Percentiles rank a stretch among this genome's conserved stretches.
Evolutionary conservation across 2,888 invertebrate species (phyloP).

Genomic region (Drosophila seclusa): DNA sequence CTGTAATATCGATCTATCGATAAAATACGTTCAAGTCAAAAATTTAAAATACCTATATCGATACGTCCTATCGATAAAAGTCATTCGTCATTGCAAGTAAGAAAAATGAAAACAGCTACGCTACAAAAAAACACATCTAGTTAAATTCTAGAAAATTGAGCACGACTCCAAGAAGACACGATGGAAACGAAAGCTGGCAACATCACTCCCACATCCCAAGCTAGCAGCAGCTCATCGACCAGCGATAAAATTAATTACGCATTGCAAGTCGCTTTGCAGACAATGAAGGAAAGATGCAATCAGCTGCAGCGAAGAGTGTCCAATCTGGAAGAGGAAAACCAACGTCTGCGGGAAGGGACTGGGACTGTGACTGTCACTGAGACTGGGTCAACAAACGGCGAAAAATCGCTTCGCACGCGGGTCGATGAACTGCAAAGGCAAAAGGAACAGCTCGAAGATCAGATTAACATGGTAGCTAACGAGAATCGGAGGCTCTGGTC

Average conservation of each 20-base stretch:
- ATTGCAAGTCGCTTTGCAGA: slow-evolving; percentile 91
- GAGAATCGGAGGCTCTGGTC: slow-evolving; percentile 93
- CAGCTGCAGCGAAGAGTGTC: slow-evolving; percentile 90
- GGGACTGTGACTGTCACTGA: background rate
- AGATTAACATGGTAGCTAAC: slow-evolving; percentile 91
- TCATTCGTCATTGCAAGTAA: slow-evolving; percentile 23
- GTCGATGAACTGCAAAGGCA: slow-evolving; percentile 90
- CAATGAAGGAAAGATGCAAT: slow-evolving; percentile 92
- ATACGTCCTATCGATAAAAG: slow-evolving; percentile 27
- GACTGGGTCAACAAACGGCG: slow-evolving; percentile 10
- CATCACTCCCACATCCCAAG: slow-evolving; percentile 9
- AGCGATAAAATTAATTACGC: slow-evolving; percentile 67
- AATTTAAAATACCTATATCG: slow-evolving; percentile 9
- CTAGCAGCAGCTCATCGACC: slow-evolving; percentile 14
- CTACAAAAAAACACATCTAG: slow-evolving; percentile 22
- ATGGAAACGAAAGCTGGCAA: slow-evolving; percentile 51
- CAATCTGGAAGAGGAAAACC: slow-evolving; percentile 91
- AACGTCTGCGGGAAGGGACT: slow-evolving; percentile 86
- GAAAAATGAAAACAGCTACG: slow-evolving; percentile 44
- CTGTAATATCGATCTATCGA: slow-evolving; percentile 35
- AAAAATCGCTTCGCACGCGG: slow-evolving; percentile 86
- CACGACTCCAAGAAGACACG: background rate
- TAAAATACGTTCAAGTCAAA: slow-evolving; percentile 2
- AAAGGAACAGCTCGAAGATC: slow-evolving; percentile 91
- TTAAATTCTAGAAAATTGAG: slow-evolving; percentile 11